Conservation (phyloP, 2,888 invertebrate genomes). For the Drosophila buzzatii region DNA sequence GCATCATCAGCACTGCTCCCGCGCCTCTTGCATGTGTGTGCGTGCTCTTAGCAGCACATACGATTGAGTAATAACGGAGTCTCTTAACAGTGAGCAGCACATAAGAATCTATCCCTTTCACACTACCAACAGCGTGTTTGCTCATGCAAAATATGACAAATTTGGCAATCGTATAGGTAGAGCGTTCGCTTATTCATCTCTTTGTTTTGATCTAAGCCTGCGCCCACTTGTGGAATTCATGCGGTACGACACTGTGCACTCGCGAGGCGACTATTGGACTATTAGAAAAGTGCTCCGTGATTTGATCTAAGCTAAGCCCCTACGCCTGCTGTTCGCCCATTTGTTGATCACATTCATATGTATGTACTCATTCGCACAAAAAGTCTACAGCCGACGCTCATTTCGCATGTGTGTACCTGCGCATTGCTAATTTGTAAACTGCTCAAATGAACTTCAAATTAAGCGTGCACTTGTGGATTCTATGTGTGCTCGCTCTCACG, state of each 20-base stretch:
- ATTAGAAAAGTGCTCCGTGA: background rate
- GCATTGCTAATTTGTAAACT: too few species aligned
- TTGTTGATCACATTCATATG: background rate
- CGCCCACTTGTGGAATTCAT: background rate
- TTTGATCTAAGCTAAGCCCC: background rate
- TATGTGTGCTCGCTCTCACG: background rate
- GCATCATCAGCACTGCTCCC: too few species aligned
- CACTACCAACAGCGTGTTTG: background rate
- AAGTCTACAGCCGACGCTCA: background rate
- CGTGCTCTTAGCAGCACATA: too few species aligned
- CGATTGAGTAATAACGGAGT: too few species aligned
- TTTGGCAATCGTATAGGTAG: background rate
- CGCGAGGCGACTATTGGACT: background rate
- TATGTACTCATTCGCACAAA: background rate
- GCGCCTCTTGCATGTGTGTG: too few species aligned
- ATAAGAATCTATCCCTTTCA: background rate
- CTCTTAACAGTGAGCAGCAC: background rate
- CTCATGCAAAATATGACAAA: background rate
- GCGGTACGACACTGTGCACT: background rate
- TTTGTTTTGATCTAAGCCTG: background rate
- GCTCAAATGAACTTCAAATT: too few species aligned
- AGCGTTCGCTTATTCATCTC: background rate
- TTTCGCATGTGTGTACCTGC: background rate
- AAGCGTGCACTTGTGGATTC: background rate
- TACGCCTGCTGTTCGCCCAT: background rate